Evolutionary conservation across 2,113 vertebrate genomes (phyloP).

Genomic region (Sander vitreus): DNA sequence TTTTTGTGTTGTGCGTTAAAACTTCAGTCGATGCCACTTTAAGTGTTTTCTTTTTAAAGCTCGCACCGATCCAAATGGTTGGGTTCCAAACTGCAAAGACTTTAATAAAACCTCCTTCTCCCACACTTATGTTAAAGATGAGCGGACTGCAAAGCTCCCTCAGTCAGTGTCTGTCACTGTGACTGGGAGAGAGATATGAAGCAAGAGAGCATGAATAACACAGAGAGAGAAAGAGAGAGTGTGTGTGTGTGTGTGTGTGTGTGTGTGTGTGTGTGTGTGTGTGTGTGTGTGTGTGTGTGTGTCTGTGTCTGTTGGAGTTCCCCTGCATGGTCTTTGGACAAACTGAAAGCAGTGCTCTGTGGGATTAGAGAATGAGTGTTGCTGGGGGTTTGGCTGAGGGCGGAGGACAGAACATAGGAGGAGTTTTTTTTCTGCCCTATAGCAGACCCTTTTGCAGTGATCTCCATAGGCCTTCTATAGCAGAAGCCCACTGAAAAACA

Average conservation of each 20-base stretch:
- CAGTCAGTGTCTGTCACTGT: slow-evolving; percentile 42
- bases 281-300: slow-evolving; percentile 5
- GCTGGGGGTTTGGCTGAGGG: slow-evolving; percentile 61
- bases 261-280: slow-evolving; percentile 18
- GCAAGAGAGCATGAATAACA: slow-evolving; percentile 11
- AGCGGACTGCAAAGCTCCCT: neutral
- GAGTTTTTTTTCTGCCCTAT: slow-evolving; percentile 72
- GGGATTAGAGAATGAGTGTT: slow-evolving; percentile 89
- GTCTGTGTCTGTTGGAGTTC: slow-evolving; percentile 59
- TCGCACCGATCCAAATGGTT: neutral
- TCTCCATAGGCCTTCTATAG: slow-evolving; percentile 51
- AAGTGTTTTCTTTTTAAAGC: neutral
- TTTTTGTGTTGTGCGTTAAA: neutral
- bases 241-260: no score
- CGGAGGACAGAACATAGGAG: slow-evolving; percentile 75
- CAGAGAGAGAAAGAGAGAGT: neutral
- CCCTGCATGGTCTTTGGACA: slow-evolving; percentile 87
- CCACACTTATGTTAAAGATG: slow-evolving; percentile 1
- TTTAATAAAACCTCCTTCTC: neutral
- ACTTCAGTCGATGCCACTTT: neutral
- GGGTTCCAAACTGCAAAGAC: neutral
- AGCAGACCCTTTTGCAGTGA: slow-evolving; percentile 79
- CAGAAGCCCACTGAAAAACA: slow-evolving; percentile 1
- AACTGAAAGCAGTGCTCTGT: slow-evolving; percentile 90
- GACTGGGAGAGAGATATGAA: slow-evolving; percentile 53